Evolutionary conservation across 92 coral and sea anemone species (phyloP), one percentile per base, ranked within the genome.

Genomic region (Galaxea fascicularis): DNA sequence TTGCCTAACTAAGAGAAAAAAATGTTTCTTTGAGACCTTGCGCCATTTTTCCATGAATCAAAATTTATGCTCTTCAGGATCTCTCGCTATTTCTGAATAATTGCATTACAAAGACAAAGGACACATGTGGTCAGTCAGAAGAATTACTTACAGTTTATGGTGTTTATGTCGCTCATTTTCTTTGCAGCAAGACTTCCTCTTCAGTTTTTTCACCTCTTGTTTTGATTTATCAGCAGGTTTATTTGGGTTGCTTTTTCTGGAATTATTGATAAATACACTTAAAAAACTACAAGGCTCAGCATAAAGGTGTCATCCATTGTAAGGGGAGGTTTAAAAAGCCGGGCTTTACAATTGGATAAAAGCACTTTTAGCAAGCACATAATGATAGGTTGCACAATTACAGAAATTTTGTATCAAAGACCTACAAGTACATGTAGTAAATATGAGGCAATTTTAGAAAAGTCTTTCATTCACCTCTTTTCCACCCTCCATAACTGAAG

Each of bases 401-500:
- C 2, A 35, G 2, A 17, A 21, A 20, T 57, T 16, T 16, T 7
- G 17, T 57, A 17, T 57, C 4, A 4, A 0, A 1, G 12, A n/a
- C n/a, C n/a, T 22, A 22, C 25, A 62, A 16, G 63, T 17, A 57
- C 18, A 17, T 60, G 67, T n/a, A 62, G 26, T 11, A 24, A n/a
- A 26, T 7, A 65, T 65, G 31, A 28, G 41, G 24, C 5, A 4
- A 9, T 8, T 7, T n/a, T 1, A 46, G 15, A 25, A 3, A 13
- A 11, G 12, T 5, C 5, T 13, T 10, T n/a, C 8, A 21, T 45
- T n/a, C 21, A 91, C 97, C 95, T 83, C 76, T 93, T 91, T 71
- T 93, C 97, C 56, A 83, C 73, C 78, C 85, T 64, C 97, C 97
- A 93, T 24, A 91, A 31, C 47, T 88, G 90, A 46, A 91, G 89